phyloP scores from a whole-genome alignment of 2,113 vertebrate genomes.

The Papio anubis region DNA sequence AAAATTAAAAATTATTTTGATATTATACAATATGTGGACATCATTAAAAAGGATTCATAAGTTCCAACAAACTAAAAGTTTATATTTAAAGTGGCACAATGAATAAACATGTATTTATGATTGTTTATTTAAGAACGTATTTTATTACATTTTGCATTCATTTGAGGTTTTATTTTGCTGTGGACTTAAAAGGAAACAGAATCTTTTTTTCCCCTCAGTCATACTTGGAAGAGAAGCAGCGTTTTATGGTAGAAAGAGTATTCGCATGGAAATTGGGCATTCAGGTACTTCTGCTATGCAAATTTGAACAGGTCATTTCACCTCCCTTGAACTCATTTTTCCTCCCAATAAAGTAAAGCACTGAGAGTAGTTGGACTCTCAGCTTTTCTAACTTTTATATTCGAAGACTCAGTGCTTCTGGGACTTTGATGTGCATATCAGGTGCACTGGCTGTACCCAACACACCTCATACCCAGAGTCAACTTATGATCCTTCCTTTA shows the following conservation, averaged over 20 bases:
- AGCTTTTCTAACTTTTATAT: not conserved
- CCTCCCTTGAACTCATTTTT: not conserved
- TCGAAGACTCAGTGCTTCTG: not conserved
- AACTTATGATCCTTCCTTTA: not conserved
- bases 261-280: not conserved
- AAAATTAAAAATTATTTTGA: constrained; percentile 8
- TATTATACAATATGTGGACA: not conserved
- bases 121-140: constrained; percentile 1
- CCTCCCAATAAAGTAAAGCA: not conserved
- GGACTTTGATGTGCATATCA: not conserved
- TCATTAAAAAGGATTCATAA: constrained; percentile 26
- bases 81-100: not conserved
- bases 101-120: constrained; percentile 20
- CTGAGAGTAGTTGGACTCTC: not conserved
- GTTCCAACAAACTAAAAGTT: not conserved
- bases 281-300: not conserved
- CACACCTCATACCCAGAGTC: not conserved
- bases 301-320: not conserved
- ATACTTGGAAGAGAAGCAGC: not conserved
- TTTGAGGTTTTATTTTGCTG: constrained; percentile 2
- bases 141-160: constrained; percentile 10
- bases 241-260: not conserved
- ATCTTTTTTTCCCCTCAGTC: not conserved
- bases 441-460: not conserved
- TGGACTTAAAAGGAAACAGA: constrained; percentile 6